Evolutionary conservation across 2,888 invertebrate genomes (phyloP).

Genomic region (Clepsis dumicolana): DNA sequence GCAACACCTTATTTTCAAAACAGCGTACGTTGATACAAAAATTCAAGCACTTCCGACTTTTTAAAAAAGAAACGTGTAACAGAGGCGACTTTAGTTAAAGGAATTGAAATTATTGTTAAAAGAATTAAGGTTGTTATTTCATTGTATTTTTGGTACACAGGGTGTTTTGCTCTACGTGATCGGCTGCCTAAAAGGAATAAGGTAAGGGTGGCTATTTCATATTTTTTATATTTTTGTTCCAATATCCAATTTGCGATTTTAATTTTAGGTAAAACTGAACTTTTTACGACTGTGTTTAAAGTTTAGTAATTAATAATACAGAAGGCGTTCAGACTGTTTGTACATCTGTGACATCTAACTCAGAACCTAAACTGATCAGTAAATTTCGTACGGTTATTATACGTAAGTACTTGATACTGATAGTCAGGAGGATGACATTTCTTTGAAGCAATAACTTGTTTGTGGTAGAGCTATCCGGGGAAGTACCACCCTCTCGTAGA

Average conservation of each 20-base stretch:
- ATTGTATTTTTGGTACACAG: neutral
- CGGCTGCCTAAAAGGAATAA: conserved; percentile 9
- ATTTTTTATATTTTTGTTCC: neutral
- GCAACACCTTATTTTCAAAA: neutral
- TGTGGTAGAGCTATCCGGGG: too few relatives aligned
- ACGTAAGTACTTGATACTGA: too few relatives aligned
- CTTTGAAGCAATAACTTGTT: too few relatives aligned
- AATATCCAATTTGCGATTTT: neutral
- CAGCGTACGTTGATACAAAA: neutral
- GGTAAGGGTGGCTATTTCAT: neutral
- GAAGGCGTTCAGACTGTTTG: too few relatives aligned
- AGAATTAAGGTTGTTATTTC: neutral
- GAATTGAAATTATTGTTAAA: neutral
- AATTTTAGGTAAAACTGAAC: neutral
- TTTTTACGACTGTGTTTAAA: neutral
- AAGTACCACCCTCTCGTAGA: too few relatives aligned
- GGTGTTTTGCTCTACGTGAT: conserved; percentile 2
- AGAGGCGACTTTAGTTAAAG: neutral
- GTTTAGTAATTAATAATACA: neutral
- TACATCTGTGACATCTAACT: too few relatives aligned
- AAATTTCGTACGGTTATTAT: too few relatives aligned
- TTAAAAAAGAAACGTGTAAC: neutral
- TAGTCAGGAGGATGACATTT: too few relatives aligned
- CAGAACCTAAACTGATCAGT: too few relatives aligned
- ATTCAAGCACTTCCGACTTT: neutral